Base-by-base conservation (phyloP, 2,888 invertebrate species). In the Microctonus aethiopoides region DNA sequence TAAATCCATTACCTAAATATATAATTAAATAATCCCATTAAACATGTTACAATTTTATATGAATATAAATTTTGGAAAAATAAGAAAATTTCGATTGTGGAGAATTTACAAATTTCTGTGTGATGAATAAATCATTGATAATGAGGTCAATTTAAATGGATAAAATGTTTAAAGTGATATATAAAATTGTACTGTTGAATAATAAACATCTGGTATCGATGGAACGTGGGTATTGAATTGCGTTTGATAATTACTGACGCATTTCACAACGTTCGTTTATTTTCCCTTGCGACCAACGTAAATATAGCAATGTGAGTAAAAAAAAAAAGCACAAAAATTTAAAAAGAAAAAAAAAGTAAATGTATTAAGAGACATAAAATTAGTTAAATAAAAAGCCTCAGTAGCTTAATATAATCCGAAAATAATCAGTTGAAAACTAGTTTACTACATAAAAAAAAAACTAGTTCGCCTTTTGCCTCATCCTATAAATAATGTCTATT, bases 381-480 rank as follows among this genome's bases (percentile, higher is more conserved):
- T 34, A 57, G 57, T 46, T 34, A 61, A 22, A 11, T 20, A 3
- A 20, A 51, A 46, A n/a, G 22, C 24, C 61, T 61, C 46, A 57
- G 56, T 63, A 63, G 66, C 24, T 63, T 16, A 26, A 9, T 60
- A 11, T 34, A 51, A 63, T 57, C 29, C 66, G 29, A 66, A 51
- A 34, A 34, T 29, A 39, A 57, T 46, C 26, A 36, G 13, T 22
- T 26, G 16, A 22, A 60, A 59, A 24, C 46, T 68, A 74, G 65
- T 46, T 46, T n/a, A 57, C 13, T 34, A 32, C 16, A 32, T 68
- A 59, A 71, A n/a, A n/a, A n/a, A n/a, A n/a, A 75, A 75, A 76
- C 75, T 82, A 82, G 80, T 76, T 79, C 80, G 81, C 83, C 82
- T 83, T 83, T 83, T 83, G 83, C 82, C 83, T 83, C 83, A 72